Percentiles rank a stretch among this genome's conserved stretches.
Evolutionary conservation across 2,797 vertebrate species (phyloP).

Genomic region (Aldrovandia affinis): DNA sequence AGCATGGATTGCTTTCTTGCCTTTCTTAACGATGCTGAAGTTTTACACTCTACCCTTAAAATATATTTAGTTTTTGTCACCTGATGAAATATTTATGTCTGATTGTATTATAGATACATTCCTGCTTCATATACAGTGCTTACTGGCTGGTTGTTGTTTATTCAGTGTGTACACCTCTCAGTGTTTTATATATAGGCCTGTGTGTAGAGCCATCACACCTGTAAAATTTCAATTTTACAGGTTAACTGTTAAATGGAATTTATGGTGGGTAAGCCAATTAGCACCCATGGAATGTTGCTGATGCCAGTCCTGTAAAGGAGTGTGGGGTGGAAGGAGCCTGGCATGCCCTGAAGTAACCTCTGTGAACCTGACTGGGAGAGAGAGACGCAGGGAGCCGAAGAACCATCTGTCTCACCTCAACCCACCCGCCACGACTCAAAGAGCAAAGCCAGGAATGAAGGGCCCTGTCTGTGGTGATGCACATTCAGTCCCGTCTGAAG

Average conservation of each 20-base stretch:
- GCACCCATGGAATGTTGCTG: background rate
- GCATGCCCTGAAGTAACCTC: background rate
- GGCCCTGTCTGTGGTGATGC: too few species aligned
- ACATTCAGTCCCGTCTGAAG: too few species aligned
- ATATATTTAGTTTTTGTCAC: too few species aligned
- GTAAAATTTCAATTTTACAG: background rate
- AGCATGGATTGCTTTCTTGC: too few species aligned
- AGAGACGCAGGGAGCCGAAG: background rate
- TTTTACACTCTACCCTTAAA: too few species aligned
- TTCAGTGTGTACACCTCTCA: background rate
- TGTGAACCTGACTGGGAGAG: background rate
- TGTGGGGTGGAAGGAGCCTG: background rate
- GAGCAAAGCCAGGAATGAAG: too few species aligned
- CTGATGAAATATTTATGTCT: too few species aligned
- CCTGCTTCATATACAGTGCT: background rate
- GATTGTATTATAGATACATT: background rate
- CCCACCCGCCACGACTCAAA: too few species aligned
- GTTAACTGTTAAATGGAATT: too few species aligned
- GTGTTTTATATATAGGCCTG: background rate
- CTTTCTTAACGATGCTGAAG: background rate
- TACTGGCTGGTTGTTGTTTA: background rate
- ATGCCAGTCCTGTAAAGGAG: background rate
- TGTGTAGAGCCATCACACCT: background rate
- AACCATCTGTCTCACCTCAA: too few species aligned
- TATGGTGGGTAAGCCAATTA: background rate